A percentile compares a stretch with the other conserved stretches of the same genome.
These are phyloP conservation scores for Sinocyclocheilus anshuiensis DNA, from an alignment of 2,113 vertebrate species.

Conservation along the genomic window DNA sequence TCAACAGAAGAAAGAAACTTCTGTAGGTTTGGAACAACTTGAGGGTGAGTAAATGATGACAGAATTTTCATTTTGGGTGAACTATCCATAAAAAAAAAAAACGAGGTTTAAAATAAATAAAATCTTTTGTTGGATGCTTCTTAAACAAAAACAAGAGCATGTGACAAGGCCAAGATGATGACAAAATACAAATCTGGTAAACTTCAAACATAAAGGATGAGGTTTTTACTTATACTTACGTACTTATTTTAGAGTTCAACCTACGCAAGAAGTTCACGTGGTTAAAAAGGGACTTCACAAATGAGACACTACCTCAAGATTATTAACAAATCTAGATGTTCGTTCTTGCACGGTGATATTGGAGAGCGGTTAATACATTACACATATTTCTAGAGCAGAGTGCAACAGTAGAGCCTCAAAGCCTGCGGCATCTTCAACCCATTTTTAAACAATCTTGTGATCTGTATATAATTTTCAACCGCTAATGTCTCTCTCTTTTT, in stretches of 20 bases:
- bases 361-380: background rate
- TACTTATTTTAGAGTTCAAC: background rate
- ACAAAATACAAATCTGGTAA: slow-evolving; percentile 10
- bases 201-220: background rate
- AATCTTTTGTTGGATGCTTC: background rate
- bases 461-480: slow-evolving; percentile 38
- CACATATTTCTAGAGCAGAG: background rate
- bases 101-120: background rate
- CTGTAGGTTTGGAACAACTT: too few relatives aligned
- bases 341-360: background rate
- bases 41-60: too few relatives aligned
- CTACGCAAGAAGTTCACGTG: background rate
- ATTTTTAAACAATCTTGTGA: slow-evolving; percentile 41
- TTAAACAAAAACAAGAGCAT: background rate
- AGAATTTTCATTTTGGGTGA: too few relatives aligned
- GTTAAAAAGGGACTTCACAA: background rate
- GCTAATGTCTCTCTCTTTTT: background rate
- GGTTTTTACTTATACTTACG: background rate
- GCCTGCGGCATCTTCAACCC: background rate
- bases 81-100: background rate
- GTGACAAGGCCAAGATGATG: background rate
- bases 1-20: too few relatives aligned
- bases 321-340: background rate
- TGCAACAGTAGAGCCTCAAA: background rate
- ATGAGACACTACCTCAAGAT: background rate